phyloP scores from a whole-genome alignment of 2,888 invertebrate species.

The Dryococelus australis region DNA sequence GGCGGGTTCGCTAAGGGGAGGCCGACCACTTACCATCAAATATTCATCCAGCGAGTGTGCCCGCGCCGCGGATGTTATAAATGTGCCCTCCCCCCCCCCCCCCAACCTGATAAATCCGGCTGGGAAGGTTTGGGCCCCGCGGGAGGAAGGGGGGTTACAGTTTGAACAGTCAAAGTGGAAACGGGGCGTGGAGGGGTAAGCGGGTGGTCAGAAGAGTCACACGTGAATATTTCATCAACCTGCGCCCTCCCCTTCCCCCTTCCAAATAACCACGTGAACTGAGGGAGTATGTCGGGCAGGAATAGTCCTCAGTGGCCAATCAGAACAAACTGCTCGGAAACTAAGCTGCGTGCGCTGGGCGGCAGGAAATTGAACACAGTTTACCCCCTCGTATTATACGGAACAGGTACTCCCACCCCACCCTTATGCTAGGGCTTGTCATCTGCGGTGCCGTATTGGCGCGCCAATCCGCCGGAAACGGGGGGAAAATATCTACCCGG shows the following conservation, averaged over 20 bases:
- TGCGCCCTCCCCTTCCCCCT: neutral
- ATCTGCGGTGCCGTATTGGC: neutral
- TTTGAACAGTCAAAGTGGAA: neutral
- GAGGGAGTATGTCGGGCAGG: neutral
- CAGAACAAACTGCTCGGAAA: conserved; percentile 29
- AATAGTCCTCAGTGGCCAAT: conserved; percentile 35
- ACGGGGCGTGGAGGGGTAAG: neutral
- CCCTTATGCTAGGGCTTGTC: neutral
- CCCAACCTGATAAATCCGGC: neutral
- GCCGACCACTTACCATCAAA: neutral
- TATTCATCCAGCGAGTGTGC: conserved; percentile 19
- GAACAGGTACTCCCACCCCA: neutral
- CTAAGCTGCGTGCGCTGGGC: conserved; percentile 17
- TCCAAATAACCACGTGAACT: neutral
- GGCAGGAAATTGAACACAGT: conserved; percentile 27
- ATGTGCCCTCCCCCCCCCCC: neutral
- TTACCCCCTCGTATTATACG: conserved; percentile 12
- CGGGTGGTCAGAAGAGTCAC: neutral
- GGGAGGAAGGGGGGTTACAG: neutral
- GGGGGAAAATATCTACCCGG: neutral
- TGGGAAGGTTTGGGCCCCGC: neutral
- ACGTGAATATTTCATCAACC: conserved; percentile 27
- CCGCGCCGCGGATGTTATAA: conserved; percentile 1
- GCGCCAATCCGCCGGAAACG: neutral
- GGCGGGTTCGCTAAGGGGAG: neutral